A percentile compares a stretch with the other conserved stretches of the same genome.
These are phyloP conservation scores for Theocolax elegans DNA, from an alignment of 1,140 invertebrate species.

Conservation along the genomic window DNA sequence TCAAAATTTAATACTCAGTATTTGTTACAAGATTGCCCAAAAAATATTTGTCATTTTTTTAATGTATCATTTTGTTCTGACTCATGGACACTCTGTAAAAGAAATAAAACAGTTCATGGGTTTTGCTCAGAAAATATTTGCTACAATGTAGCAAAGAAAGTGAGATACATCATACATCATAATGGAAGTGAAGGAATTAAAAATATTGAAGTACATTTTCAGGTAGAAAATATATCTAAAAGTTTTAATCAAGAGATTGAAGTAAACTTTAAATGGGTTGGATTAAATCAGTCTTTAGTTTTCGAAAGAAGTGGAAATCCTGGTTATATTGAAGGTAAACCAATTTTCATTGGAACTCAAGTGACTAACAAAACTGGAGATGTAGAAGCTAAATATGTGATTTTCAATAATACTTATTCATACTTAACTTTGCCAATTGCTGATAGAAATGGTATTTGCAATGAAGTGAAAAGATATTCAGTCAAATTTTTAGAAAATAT, in stretches of 20 bases:
- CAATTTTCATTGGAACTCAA: constrained; percentile 70
- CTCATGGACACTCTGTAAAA: constrained; percentile 54
- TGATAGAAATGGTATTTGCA: constrained; percentile 60
- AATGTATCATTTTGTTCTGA: constrained; percentile 60
- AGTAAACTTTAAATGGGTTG: constrained; percentile 67
- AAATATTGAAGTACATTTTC: constrained; percentile 61
- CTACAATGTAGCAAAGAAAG: constrained; percentile 63
- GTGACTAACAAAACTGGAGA: constrained; percentile 49
- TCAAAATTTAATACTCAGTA: constrained; percentile 52
- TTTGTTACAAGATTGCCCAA: constrained; percentile 65
- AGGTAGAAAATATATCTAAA: constrained; percentile 60
- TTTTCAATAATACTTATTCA: constrained; percentile 56
- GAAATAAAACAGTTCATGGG: constrained; percentile 40
- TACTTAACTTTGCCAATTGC: constrained; percentile 63
- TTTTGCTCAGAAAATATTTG: constrained; percentile 55
- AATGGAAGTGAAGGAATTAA: constrained; percentile 71
- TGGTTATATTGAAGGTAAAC: constrained; percentile 74
- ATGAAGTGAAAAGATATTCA: constrained; percentile 54
- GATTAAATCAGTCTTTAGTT: constrained; percentile 52
- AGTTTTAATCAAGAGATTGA: constrained; percentile 67
- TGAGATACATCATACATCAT: constrained; percentile 70
- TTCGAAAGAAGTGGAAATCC: constrained; percentile 75
- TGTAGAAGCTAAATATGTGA: constrained; percentile 47
- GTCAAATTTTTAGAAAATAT: constrained; percentile 68
- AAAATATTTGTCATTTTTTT: constrained; percentile 65